Percentiles rank a stretch among this genome's conserved stretches.
Conservation (phyloP, 2,797 vertebrate species). For the Platyrinchus mystaceus region DNA sequence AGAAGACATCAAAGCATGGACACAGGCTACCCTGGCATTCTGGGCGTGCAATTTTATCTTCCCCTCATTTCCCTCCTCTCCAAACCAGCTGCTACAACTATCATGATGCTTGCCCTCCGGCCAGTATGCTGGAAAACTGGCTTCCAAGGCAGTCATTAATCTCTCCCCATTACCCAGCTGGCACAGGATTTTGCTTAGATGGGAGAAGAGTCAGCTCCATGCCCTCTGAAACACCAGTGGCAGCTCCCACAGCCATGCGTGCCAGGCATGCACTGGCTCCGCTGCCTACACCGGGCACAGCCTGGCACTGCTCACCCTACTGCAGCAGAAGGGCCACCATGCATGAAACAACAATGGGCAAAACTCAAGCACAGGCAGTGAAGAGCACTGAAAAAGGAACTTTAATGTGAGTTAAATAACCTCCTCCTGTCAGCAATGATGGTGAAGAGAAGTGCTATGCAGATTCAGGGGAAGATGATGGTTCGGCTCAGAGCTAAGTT, state of each 20-base stretch:
- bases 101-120: conserved; percentile 32
- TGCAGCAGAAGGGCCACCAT: background rate
- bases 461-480: background rate
- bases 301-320: background rate
- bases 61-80: conserved; percentile 34
- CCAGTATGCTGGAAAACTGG: conserved; percentile 46
- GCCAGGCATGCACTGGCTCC: background rate
- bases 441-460: background rate
- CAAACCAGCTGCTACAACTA: conserved; percentile 50
- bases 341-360: background rate
- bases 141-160: conserved; percentile 46
- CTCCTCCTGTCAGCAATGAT: background rate
- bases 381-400: background rate
- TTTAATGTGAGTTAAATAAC: background rate
- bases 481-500: background rate
- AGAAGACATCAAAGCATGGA: conserved; percentile 46
- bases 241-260: background rate
- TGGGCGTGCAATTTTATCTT: conserved; percentile 24
- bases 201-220: background rate
- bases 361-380: background rate
- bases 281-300: background rate
- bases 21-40: conserved; percentile 20
- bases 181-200: conserved; percentile 29
- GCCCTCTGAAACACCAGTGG: background rate
- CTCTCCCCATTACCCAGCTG: conserved; percentile 50